Evolutionary conservation across 1,140 invertebrate genomes (phyloP), one percentile per base, ranked within the genome.

Genomic region (Agrypnia vestita): DNA sequence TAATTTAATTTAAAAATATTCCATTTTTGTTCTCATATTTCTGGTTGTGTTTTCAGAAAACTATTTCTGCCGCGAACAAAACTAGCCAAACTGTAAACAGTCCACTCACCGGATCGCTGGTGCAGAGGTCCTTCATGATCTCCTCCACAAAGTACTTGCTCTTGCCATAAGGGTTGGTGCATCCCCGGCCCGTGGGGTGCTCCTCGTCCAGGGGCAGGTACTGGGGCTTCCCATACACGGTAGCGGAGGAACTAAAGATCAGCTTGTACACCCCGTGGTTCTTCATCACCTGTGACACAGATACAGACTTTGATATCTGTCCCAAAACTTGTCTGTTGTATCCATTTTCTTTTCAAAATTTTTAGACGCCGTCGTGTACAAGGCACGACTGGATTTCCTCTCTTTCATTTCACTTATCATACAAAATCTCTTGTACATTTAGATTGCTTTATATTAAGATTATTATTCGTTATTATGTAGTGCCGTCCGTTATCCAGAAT

Each of bases 71-170:
- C n/a, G n/a, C n/a, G n/a, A n/a, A n/a, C n/a, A n/a, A n/a, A n/a
- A n/a, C 1, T 51, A 15, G n/a, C n/a, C n/a, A n/a, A 51, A 13
- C 8, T 1, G 8, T 51, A 51, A 51, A 1, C n/a, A 8, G 11
- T 35, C 43, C 61, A 78, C 12, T 83, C 85, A 96, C 95, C 87
- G 93, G 90, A 86, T 97, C 96, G 13, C 97, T 94, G 67, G 86
- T 88, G 83, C 94, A 96, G 7, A 98, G 85, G 88, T 99, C 98
- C 86, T 94, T 96, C 75, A 99, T 92, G 84, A 99, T 99, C 90
- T 99, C 96, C 90, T 99, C 99, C 76, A 98, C 97, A 88, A 99
- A 97, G 88, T 94, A 99, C 91, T 99, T 99, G 46, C 98, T 97
- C 87, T 96, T 95, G 49, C 98, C 99, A 88, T 99, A 99, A 13